A percentile compares a stretch with the other conserved stretches of the same genome.
These are phyloP conservation scores for Myotis vivesi DNA, from an alignment of 2,797 vertebrate species.

Conservation along the genomic window DNA sequence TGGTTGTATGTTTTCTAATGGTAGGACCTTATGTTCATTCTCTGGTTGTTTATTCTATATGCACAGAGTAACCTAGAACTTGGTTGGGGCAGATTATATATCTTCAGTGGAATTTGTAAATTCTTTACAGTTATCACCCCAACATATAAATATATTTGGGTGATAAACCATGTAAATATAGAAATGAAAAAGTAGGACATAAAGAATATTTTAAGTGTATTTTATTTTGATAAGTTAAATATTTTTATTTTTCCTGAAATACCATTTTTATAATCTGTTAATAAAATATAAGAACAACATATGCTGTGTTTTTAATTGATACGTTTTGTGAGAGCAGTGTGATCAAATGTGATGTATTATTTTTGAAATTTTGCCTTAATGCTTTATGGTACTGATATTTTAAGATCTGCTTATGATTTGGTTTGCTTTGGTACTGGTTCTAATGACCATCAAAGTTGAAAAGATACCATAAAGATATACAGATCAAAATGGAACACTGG, in stretches of 20 bases:
- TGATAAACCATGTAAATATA: not conserved
- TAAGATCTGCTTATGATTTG: not conserved
- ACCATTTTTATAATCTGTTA: not conserved
- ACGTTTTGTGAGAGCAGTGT: not conserved
- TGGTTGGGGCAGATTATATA: not conserved
- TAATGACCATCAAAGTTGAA: not conserved
- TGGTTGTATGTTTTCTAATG: not conserved
- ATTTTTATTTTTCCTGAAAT: not conserved
- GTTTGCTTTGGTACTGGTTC: not conserved
- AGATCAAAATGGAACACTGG: not conserved
- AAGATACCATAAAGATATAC: not conserved
- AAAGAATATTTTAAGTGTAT: not conserved
- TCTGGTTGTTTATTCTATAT: not conserved
- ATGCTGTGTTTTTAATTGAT: not conserved
- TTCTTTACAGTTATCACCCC: not conserved
- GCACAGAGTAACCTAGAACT: not conserved
- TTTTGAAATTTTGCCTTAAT: not conserved
- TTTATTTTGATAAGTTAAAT: conserved; percentile 12
- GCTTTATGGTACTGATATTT: not conserved
- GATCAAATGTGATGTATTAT: not conserved
- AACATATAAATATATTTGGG: not conserved
- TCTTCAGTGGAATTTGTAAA: not conserved
- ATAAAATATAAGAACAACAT: not conserved
- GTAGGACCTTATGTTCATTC: not conserved
- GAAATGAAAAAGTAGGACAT: not conserved